Evolutionary conservation across 2,888 invertebrate species (phyloP).

Genomic region (Tuta absoluta): DNA sequence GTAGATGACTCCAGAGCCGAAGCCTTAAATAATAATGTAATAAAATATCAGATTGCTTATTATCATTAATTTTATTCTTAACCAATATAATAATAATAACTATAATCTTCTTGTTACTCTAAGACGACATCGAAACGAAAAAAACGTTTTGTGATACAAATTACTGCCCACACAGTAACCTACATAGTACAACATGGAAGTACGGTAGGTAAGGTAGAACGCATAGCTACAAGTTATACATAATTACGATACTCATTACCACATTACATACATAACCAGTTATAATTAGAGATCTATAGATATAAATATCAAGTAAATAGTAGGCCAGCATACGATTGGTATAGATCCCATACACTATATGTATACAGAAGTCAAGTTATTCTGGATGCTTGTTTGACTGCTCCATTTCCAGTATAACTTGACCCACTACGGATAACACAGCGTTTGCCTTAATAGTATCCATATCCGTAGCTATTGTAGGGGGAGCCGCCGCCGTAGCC

Average conservation of each 20-base stretch:
- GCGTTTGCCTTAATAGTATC: conserved; percentile 52
- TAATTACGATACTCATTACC: background rate
- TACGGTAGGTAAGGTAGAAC: background rate
- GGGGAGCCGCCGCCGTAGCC: conserved; percentile 55
- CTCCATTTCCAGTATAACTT: too few species aligned
- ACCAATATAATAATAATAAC: background rate
- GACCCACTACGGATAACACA: too few species aligned
- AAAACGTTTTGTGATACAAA: background rate
- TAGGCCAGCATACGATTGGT: too few species aligned
- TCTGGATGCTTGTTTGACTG: too few species aligned
- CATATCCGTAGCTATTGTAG: conserved; percentile 64
- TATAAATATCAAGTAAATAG: too few species aligned
- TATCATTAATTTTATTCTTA: too few species aligned
- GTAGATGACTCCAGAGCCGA: too few species aligned
- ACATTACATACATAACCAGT: conserved; percentile 4
- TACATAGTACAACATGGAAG: conserved; percentile 1
- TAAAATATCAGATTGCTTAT: too few species aligned
- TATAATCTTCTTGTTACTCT: background rate
- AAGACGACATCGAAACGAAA: background rate
- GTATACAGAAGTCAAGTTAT: too few species aligned
- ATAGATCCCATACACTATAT: too few species aligned
- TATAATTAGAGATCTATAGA: background rate
- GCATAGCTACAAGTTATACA: background rate
- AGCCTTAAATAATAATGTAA: too few species aligned
- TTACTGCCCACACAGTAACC: background rate